A percentile compares a stretch with the other conserved stretches of the same genome.
These are phyloP conservation scores for Aleiodes testaceus DNA, from an alignment of 2,888 invertebrate genomes.

Conservation along the genomic window DNA sequence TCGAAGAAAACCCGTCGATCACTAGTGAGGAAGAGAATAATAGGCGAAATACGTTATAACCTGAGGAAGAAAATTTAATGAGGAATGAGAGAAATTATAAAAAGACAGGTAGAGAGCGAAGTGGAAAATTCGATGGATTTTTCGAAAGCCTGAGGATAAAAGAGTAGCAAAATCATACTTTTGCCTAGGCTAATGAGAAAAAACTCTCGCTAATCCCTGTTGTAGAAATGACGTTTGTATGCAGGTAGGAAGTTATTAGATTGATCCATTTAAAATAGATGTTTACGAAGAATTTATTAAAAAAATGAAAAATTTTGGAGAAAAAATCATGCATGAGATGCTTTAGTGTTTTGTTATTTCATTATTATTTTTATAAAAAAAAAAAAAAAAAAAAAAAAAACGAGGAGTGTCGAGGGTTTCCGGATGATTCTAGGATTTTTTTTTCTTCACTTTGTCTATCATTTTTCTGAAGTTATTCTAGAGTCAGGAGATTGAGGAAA, in stretches of 20 bases:
- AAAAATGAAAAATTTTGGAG: not conserved
- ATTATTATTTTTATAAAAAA: not conserved
- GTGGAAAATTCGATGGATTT: conserved; percentile 50
- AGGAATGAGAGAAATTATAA: conserved; percentile 52
- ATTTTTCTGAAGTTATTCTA: not conserved
- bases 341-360: conserved; percentile 27
- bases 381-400: too few species aligned
- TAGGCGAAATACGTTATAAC: conserved; percentile 15
- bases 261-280: conserved; percentile 42
- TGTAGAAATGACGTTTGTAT: conserved; percentile 51
- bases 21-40: not conserved
- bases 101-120: conserved; percentile 63
- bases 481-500: conserved; percentile 5
- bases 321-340: conserved; percentile 39
- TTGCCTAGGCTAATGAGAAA: conserved; percentile 55
- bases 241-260: conserved; percentile 44
- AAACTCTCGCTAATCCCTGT: conserved; percentile 60
- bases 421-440: not conserved
- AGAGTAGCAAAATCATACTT: conserved; percentile 56
- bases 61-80: conserved; percentile 56
- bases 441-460: not conserved
- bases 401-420: too few species aligned
- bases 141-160: conserved; percentile 52
- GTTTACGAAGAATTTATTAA: conserved; percentile 14
- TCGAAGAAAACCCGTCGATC: not conserved